Evolutionary conservation across 2,797 vertebrate genomes (phyloP).

Genomic region (Hybognathus amarus): DNA sequence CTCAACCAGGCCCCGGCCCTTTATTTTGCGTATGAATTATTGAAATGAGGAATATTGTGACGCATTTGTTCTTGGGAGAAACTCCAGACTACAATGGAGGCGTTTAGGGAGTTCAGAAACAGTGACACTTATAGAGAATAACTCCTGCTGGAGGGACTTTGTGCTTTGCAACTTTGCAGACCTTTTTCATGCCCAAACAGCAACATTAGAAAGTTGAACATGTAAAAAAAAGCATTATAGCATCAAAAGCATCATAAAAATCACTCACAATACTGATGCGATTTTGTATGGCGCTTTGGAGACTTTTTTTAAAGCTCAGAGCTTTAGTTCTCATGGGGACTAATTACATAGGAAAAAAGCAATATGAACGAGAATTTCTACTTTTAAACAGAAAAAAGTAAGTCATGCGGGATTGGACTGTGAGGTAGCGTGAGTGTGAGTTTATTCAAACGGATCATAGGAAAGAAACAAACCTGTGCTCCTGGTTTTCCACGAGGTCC

Average conservation of each 20-base stretch:
- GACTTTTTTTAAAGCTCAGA: neutral
- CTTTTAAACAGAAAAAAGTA: neutral
- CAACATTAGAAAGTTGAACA: no score
- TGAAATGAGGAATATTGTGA: no score
- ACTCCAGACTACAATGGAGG: no score
- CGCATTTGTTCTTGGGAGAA: no score
- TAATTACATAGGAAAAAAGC: neutral
- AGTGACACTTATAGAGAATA: no score
- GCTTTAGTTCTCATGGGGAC: no score
- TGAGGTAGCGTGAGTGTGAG: neutral
- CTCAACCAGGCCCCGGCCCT: neutral
- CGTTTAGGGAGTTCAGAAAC: no score
- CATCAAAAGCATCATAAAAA: neutral
- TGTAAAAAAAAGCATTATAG: no score
- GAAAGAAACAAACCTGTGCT: conserved; percentile 80
- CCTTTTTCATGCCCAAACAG: no score
- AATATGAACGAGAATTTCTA: neutral
- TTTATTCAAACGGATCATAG: neutral
- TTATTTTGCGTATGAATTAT: neutral
- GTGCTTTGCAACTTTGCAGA: no score
- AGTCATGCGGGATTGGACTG: neutral
- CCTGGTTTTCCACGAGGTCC: conserved; percentile 90
- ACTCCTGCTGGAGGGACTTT: no score
- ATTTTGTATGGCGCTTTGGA: neutral
- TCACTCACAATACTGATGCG: neutral